Conservation (phyloP, 2,113 vertebrate species). For the Plestiodon gilberti region DNA sequence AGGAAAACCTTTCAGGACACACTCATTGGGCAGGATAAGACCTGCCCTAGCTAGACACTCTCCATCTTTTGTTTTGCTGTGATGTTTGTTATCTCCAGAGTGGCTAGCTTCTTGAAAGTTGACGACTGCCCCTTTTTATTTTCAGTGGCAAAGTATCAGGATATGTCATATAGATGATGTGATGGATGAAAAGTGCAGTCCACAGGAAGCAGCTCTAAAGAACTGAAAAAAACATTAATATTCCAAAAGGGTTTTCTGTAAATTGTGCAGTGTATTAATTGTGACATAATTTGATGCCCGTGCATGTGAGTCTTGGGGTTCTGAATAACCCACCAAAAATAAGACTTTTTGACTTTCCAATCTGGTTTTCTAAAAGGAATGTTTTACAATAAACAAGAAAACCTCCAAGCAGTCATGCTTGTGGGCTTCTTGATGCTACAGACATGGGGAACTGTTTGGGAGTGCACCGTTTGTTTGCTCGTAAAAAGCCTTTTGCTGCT, state of each 20-base stretch:
- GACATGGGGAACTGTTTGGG: neutral
- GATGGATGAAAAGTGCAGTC: neutral
- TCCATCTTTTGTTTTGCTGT: slow-evolving; percentile 1
- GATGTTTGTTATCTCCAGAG: slow-evolving; percentile 13
- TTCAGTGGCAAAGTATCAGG: neutral
- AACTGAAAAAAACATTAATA: slow-evolving; percentile 4
- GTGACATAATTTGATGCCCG: neutral
- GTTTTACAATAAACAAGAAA: neutral
- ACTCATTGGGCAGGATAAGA: neutral
- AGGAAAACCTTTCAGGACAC: neutral
- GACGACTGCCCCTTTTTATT: slow-evolving; percentile 8
- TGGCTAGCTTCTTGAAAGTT: slow-evolving; percentile 26
- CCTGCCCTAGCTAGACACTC: neutral
- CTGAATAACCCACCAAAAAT: neutral
- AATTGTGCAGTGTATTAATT: neutral
- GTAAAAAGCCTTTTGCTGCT: neutral
- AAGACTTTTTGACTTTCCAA: neutral
- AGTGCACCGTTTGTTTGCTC: neutral
- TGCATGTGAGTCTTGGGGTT: neutral
- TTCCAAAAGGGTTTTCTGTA: slow-evolving; percentile 31
- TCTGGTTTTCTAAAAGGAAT: neutral
- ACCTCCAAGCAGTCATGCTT: neutral
- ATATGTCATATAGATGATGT: neutral
- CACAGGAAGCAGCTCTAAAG: neutral
- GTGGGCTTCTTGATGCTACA: neutral